Base-by-base conservation (phyloP, 2,797 vertebrate species). In the Mionectes olivaceus region DNA sequence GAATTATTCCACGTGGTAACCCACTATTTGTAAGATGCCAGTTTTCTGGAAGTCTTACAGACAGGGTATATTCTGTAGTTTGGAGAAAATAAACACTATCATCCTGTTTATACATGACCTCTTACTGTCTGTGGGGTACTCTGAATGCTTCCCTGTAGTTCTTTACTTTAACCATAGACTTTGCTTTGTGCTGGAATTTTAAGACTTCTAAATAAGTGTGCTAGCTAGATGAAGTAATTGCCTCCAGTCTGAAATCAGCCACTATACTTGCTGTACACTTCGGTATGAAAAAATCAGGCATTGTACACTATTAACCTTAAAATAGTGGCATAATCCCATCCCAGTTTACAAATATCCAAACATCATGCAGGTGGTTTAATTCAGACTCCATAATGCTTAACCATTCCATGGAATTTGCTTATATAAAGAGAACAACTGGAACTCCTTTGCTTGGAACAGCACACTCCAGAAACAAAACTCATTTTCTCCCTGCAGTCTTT, bases 71-170 rank as follows among this genome's bases (percentile, higher is more conserved):
- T 74, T 83, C 52, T 79, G 63, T n/a, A 92, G 76, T 68, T 78
- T 79, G 68, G 82, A 47, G 79, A 92, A 81, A 95, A 93, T 21
- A 93, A 95, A 90, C 77, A 70, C 47, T 25, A 52, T 61, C 3
- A 5, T 89, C 76, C 87, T 90, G 83, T 94, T 95, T 89, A 75
- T 33, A 53, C 22, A n/a, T 0, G 28, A 55, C 32, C 67, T 82
- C 53, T 76, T 55, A n/a, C 39, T 85, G 68, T 64, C 57, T 87
- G 71, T n/a, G 59, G 67, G 41, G 44, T 14, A 74, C 74, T 41
- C n/a, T 9, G 63, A 87, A 68, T 1, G 18, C 60, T 76, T 68
- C 2, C 0, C 39, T 86, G 61, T 17, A 88, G 67, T 28, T 53
- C 71, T 83, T 88, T 19, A 47, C 30, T 77, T 94, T 50, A 91